Percentiles rank a stretch among this genome's conserved stretches.
phyloP scores from a whole-genome alignment of 2,113 vertebrate genomes.

The Abramis brama region DNA sequence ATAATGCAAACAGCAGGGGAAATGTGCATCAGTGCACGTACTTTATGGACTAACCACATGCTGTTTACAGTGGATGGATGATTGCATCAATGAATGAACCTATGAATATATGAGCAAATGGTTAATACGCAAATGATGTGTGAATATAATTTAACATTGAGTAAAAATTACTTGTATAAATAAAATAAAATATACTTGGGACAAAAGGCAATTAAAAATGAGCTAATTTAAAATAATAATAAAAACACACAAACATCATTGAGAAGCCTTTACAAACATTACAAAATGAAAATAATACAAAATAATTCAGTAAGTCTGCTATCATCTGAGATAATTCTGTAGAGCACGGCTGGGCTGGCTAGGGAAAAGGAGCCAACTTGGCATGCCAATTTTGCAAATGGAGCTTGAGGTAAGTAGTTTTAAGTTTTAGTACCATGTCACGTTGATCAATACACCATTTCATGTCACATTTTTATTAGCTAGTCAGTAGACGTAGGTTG shows the following conservation, averaged over 20 bases:
- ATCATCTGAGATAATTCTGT: no score
- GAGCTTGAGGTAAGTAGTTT: no score
- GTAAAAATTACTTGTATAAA: not conserved
- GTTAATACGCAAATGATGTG: not conserved
- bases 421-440: no score
- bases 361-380: no score
- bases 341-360: no score
- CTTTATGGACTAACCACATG: not conserved
- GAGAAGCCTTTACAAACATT: not conserved
- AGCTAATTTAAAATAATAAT: not conserved
- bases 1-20: slow-evolving; percentile 6
- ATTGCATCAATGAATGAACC: not conserved
- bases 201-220: not conserved
- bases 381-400: no score
- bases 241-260: not conserved
- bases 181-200: not conserved
- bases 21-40: not conserved
- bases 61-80: not conserved
- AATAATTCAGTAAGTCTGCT: not conserved
- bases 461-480: no score
- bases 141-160: not conserved
- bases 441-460: no score
- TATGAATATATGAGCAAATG: not conserved
- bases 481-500: no score
- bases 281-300: not conserved